Conservation (phyloP, 2,888 invertebrate species). For the Drosophila meridiana region DNA sequence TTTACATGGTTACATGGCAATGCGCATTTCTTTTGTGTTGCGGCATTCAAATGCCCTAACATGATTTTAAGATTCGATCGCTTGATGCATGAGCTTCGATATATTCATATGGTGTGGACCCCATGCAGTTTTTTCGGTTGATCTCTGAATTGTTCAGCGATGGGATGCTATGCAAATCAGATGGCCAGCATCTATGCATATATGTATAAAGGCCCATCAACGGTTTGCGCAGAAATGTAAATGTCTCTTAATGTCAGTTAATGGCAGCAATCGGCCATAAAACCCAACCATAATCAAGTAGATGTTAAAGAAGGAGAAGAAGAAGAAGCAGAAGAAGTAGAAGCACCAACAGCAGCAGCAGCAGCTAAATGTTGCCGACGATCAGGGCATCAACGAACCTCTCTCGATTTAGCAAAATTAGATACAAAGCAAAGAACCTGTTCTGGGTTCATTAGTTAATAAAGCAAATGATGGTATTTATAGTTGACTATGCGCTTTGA, state of each 20-base stretch:
- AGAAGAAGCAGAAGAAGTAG: neutral
- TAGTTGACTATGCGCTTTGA: slow-evolving; percentile 32
- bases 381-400: slow-evolving; percentile 14
- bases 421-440: slow-evolving; percentile 38
- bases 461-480: slow-evolving; percentile 23
- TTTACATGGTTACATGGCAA: slow-evolving; percentile 62
- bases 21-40: slow-evolving; percentile 46
- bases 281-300: slow-evolving; percentile 24
- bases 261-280: slow-evolving; percentile 29
- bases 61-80: slow-evolving; percentile 2
- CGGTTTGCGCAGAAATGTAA: slow-evolving; percentile 25
- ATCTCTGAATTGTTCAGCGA: neutral
- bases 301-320: neutral
- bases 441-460: slow-evolving; percentile 47
- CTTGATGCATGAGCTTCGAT: neutral
- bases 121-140: slow-evolving; percentile 20
- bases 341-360: neutral
- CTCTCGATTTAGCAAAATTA: slow-evolving; percentile 30
- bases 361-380: neutral
- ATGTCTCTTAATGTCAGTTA: slow-evolving; percentile 41
- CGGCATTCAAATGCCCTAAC: slow-evolving; percentile 50
- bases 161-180: slow-evolving; percentile 38
- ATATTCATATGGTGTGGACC: slow-evolving; percentile 2
- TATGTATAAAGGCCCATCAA: slow-evolving; percentile 27
- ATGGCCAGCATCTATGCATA: slow-evolving; percentile 1